phyloP scores from a whole-genome alignment of 2,797 vertebrate species.

The Parauchenoglanis ngamensis region DNA sequence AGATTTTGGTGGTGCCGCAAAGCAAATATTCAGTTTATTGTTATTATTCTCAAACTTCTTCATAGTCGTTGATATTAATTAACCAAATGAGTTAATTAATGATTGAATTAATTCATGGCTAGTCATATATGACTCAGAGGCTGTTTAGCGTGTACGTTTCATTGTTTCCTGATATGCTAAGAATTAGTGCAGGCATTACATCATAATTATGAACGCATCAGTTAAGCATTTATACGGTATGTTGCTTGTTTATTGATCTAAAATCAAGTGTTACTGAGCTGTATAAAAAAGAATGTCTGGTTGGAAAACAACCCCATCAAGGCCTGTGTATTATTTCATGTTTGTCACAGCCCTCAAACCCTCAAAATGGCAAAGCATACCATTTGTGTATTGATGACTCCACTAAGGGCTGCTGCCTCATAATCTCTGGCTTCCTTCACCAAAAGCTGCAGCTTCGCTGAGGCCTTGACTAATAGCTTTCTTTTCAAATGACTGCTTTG shows the following conservation, averaged over 20 bases:
- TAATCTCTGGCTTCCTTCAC: constrained; percentile 77
- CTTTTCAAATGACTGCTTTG: constrained; percentile 91
- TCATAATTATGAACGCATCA: not conserved
- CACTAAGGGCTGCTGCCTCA: constrained; percentile 60
- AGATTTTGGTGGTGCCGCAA: not conserved
- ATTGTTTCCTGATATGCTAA: not conserved
- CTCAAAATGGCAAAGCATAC: constrained; percentile 48
- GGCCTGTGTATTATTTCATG: constrained; percentile 26
- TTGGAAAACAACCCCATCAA: not conserved
- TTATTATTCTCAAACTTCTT: not conserved
- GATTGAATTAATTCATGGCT: not conserved
- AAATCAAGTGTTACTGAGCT: not conserved
- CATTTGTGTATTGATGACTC: constrained; percentile 69
- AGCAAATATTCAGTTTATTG: not conserved
- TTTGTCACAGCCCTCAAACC: constrained; percentile 50
- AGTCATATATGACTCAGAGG: not conserved
- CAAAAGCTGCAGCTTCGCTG: constrained; percentile 67
- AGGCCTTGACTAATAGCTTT: constrained; percentile 79
- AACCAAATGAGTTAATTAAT: not conserved
- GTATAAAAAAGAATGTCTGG: not conserved
- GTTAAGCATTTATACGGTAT: not conserved
- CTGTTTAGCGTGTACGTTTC: not conserved
- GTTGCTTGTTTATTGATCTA: not conserved
- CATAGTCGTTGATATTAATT: too few relatives aligned
- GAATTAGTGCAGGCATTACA: not conserved